Base-by-base conservation (phyloP, 1,140 invertebrate genomes). In the Brachystomella parvula region DNA sequence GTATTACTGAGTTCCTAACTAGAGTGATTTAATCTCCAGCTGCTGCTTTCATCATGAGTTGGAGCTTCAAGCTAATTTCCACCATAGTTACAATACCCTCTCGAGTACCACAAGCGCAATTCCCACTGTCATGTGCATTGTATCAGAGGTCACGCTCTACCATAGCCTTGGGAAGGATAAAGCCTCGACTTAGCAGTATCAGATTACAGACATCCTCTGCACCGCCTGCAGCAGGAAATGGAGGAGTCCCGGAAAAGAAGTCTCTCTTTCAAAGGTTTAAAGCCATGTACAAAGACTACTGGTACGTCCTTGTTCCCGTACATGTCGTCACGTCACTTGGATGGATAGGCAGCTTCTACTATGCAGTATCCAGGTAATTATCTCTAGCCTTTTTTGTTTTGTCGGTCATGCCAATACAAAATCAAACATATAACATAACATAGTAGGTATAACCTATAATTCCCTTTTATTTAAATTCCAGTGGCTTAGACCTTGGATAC, bases 271-370 rank as follows among this genome's bases (percentile, higher is more conserved):
- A 90, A 74, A 85, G 84, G 74, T 94, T 96, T 78, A 96, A 95
- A 78, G 81, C 87, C 75, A 89, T 96, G 85, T 90, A 90, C 75
- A 89, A 87, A 78, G 87, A 96, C 76, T 96, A 97, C 79, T 96
- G 94, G 89, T 94, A 67, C 26, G 69, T 96, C 64, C 76, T 95
- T 35, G 79, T 96, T 64, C 92, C 90, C 32, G 92, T 96, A 0
- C 94, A 98, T 79, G 73, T 90, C 63, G 81, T 86, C 3, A 96
- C 93, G 15, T 96, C 92, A 0, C 77, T 84, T 62, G 82, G 86
- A 65, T 97, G 94, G 93, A 86, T 88, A 78, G 86, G 86, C 15
- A 78, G 83, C 21, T 95, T 95, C 78, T 96, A 94, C 78, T 86
- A 89, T 76, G 78, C 87, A 71, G 88, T 89, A n/a, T 86, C 85